Evolutionary conservation across 2,113 vertebrate genomes (phyloP).

Genomic region (Ameiurus melas): DNA sequence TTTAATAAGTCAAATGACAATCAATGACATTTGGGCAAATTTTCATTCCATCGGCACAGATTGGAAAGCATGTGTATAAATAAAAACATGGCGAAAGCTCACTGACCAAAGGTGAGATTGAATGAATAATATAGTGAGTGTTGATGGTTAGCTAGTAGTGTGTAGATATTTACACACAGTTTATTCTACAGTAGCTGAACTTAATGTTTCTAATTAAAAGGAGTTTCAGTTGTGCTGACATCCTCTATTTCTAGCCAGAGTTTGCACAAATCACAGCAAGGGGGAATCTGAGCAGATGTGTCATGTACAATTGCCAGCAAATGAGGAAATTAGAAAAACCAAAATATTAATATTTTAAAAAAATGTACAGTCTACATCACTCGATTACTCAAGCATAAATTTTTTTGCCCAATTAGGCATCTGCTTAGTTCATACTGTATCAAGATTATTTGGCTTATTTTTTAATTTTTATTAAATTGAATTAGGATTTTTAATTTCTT

Average conservation of each 20-base stretch:
- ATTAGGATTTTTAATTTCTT: not conserved
- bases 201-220: slow-evolving; percentile 3
- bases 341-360: slow-evolving; percentile 1
- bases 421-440: not conserved
- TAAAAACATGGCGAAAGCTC: not conserved
- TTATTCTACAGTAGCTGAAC: not conserved
- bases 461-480: not conserved
- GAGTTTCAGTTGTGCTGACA: not conserved
- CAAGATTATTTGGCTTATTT: not conserved
- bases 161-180: not conserved
- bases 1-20: not conserved
- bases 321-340: slow-evolving; percentile 2
- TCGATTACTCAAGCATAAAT: not conserved
- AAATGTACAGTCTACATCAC: not conserved
- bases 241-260: not conserved
- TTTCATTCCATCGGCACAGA: not conserved
- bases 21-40: not conserved
- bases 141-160: not conserved
- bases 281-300: not conserved
- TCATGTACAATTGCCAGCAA: not conserved
- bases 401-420: not conserved
- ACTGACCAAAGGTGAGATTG: not conserved
- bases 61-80: not conserved
- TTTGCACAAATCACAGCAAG: not conserved
- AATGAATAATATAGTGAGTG: not conserved